Conservation (phyloP, 2,888 invertebrate species). For the Drosophila mimetica region DNA sequence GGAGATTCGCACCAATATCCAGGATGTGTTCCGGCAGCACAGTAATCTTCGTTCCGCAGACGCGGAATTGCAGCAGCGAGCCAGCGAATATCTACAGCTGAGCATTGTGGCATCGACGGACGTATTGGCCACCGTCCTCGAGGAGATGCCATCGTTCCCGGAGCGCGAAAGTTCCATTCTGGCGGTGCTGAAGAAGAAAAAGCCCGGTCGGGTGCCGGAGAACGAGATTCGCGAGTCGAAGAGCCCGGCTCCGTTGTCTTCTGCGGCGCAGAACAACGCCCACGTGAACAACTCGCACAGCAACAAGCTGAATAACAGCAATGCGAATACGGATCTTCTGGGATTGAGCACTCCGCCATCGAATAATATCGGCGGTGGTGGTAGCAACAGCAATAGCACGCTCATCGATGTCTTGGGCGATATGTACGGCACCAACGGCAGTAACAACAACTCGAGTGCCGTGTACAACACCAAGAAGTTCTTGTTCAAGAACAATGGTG, state of each 20-base stretch:
- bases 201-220: slow-evolving; percentile 97
- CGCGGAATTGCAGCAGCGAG: slow-evolving; percentile 98
- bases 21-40: slow-evolving; percentile 96
- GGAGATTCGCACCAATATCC: slow-evolving; percentile 97
- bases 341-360: slow-evolving; percentile 95
- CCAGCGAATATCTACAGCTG: slow-evolving; percentile 98
- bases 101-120: slow-evolving; percentile 98
- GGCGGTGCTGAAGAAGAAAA: slow-evolving; percentile 99
- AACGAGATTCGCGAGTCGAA: slow-evolving; percentile 93
- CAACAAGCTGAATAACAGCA: slow-evolving; percentile 84
- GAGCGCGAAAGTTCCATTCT: slow-evolving; percentile 99
- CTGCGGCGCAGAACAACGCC: slow-evolving; percentile 84
- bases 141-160: slow-evolving; percentile 99
- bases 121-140: slow-evolving; percentile 98
- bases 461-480: slow-evolving; percentile 95
- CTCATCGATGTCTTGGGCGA: slow-evolving; percentile 96
- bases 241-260: slow-evolving; percentile 87
- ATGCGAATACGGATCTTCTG: slow-evolving; percentile 91
- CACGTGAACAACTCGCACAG: slow-evolving; percentile 84
- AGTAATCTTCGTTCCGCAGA: slow-evolving; percentile 98
- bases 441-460: slow-evolving; percentile 83
- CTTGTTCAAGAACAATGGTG: slow-evolving; percentile 98
- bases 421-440: slow-evolving; percentile 86
- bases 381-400: slow-evolving; percentile 88
- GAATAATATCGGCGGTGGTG: slow-evolving; percentile 84